Conservation (phyloP, 1,140 invertebrate species). For the Brachionus rotundiformis region DNA sequence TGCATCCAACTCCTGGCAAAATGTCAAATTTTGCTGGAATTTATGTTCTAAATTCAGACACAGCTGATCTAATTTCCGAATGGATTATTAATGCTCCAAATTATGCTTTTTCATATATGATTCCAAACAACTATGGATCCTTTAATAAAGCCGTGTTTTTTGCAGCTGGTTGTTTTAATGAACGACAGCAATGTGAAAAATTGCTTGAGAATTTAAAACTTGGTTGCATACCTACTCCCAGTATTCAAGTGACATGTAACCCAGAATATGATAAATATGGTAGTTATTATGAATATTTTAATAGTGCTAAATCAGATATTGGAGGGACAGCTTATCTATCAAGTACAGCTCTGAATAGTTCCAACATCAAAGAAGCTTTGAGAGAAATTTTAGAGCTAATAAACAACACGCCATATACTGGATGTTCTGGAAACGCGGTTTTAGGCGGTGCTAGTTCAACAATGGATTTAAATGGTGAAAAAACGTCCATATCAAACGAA, state of each 20-base stretch:
- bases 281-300: background rate
- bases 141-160: background rate
- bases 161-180: conserved; percentile 15
- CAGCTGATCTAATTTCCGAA: conserved; percentile 23
- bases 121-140: background rate
- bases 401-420: background rate
- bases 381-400: conserved; percentile 12
- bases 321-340: background rate
- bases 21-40: conserved; percentile 13
- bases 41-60: background rate
- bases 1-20: conserved; percentile 53
- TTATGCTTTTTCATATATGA: conserved; percentile 12
- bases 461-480: background rate
- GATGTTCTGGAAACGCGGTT: conserved; percentile 23
- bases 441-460: background rate
- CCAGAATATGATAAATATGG: background rate
- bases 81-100: conserved; percentile 29
- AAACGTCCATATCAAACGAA: conserved; percentile 14
- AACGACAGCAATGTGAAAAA: background rate
- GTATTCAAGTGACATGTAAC: background rate
- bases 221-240: background rate
- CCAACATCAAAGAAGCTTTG: background rate
- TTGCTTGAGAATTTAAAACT: background rate
- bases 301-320: background rate
- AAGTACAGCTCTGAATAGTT: background rate